Percentiles rank a stretch among this genome's conserved stretches.
phyloP scores from a whole-genome alignment of 2,113 vertebrate genomes.

The Anguilla japonica region DNA sequence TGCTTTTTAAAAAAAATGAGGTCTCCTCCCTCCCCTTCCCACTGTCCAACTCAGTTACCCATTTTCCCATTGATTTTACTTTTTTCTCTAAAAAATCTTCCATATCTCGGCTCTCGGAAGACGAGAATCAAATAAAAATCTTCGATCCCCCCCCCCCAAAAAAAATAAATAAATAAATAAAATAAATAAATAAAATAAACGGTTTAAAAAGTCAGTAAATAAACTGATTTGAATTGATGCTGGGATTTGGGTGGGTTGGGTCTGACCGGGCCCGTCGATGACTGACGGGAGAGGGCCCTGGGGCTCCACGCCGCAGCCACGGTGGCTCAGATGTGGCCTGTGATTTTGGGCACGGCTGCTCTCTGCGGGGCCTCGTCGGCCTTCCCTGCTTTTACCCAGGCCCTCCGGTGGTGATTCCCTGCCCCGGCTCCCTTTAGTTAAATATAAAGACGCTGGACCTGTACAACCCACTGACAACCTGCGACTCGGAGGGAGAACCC shows the following conservation, averaged over 20 bases:
- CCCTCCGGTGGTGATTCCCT: not conserved
- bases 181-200: not conserved
- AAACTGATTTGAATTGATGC: not conserved
- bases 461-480: too few relatives aligned
- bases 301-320: not conserved
- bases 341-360: not conserved
- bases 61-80: not conserved
- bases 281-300: not conserved
- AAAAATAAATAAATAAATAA: too few relatives aligned
- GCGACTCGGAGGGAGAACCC: too few relatives aligned
- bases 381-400: not conserved
- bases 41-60: not conserved
- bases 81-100: not conserved
- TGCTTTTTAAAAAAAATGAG: not conserved
- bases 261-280: not conserved
- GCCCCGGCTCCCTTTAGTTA: not conserved
- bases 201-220: not conserved
- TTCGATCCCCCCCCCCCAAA: too few relatives aligned
- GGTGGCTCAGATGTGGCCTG: not conserved
- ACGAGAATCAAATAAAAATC: not conserved
- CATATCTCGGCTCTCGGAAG: not conserved
- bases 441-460: not conserved
- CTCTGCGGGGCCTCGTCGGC: not conserved
- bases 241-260: not conserved
- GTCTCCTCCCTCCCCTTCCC: not conserved